Evolutionary conservation across 2,797 vertebrate species (phyloP).

Genomic region (Euthynnus affinis): DNA sequence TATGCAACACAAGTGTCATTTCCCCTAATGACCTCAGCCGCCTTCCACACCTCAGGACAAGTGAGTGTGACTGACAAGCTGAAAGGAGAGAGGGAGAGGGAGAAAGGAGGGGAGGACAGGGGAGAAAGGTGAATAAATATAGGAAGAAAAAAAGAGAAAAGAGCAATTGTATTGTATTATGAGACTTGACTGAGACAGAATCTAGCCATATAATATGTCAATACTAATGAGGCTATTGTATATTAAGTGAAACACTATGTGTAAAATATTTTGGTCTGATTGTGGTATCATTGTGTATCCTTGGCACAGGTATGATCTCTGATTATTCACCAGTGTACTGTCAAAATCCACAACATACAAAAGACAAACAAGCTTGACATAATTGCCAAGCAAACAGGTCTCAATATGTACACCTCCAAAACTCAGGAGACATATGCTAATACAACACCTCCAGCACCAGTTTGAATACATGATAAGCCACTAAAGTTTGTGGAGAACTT

Average conservation of each 20-base stretch:
- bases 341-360: no score
- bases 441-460: no score
- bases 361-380: no score
- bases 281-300: no score
- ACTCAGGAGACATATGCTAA: no score
- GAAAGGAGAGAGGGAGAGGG: conserved; percentile 1
- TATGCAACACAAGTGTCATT: conserved; percentile 80
- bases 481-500: no score
- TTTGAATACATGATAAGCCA: no score
- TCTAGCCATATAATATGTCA: not conserved
- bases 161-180: not conserved
- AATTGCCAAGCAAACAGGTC: no score
- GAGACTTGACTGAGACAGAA: not conserved
- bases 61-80: conserved; percentile 84
- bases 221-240: not conserved
- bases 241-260: not conserved
- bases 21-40: conserved; percentile 81
- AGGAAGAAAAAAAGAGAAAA: conserved; percentile 2
- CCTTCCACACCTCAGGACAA: conserved; percentile 82
- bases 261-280: not conserved
- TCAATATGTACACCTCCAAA: no score
- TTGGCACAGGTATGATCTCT: no score
- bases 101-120: no score
- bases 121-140: not conserved
- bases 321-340: no score